phyloP scores from a whole-genome alignment of 1,140 invertebrate species.

The Metopolophium dirhodum region DNA sequence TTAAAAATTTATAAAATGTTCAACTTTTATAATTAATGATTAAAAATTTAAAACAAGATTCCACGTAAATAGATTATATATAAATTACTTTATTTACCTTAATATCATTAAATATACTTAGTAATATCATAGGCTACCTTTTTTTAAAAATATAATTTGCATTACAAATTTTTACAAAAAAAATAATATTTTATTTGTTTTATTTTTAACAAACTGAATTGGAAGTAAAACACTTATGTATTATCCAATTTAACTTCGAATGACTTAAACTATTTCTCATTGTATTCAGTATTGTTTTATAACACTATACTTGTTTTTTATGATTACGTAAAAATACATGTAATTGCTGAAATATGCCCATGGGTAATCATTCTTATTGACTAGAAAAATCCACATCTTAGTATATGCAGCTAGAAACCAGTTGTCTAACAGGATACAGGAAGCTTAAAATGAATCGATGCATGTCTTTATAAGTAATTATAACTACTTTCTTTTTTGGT shows the following conservation, averaged over 20 bases:
- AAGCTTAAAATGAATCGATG: slow-evolving; percentile 36
- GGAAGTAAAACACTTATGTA: neutral
- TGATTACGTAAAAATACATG: neutral
- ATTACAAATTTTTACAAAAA: neutral
- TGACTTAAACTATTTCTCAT: neutral
- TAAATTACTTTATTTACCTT: no score
- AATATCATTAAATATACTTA: no score
- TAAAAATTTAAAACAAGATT: no score
- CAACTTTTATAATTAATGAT: no score
- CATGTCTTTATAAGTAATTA: slow-evolving; percentile 41
- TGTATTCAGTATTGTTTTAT: neutral
- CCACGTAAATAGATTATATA: no score
- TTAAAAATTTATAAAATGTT: no score
- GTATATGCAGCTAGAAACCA: neutral
- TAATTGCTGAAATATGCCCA: neutral
- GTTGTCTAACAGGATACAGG: slow-evolving; percentile 55
- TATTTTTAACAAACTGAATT: neutral
- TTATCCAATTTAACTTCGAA: neutral
- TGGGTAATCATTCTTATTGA: neutral
- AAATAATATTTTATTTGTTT: neutral
- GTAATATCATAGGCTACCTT: no score
- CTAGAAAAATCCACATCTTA: neutral
- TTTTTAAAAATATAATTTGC: no score
- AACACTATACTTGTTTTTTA: neutral
- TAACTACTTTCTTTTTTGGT: slow-evolving; percentile 24